phyloP scores from a whole-genome alignment of 2,888 invertebrate genomes.

The Junonia oenone region DNA sequence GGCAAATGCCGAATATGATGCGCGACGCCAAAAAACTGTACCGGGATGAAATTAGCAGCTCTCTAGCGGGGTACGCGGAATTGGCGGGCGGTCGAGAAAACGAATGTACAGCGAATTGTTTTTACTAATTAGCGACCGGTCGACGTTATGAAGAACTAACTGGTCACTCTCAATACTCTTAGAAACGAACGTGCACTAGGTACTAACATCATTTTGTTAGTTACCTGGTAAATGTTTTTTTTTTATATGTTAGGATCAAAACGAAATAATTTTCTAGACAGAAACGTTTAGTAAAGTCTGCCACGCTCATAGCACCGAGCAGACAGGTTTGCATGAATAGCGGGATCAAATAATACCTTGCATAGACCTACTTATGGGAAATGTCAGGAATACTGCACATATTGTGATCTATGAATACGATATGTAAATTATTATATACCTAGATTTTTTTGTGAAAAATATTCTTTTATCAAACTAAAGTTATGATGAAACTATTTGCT shows the following conservation, averaged over 20 bases:
- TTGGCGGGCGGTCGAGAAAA: slow-evolving; percentile 75
- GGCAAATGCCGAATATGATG: slow-evolving; percentile 79
- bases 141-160: slow-evolving; percentile 50
- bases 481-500: too few species aligned
- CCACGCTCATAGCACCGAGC: slow-evolving; percentile 22
- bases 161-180: neutral
- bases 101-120: slow-evolving; percentile 72
- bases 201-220: neutral
- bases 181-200: neutral
- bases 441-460: too few species aligned
- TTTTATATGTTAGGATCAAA: neutral
- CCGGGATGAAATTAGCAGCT: slow-evolving; percentile 77
- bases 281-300: slow-evolving; percentile 20
- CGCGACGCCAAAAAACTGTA: slow-evolving; percentile 73
- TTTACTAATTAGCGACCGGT: slow-evolving; percentile 73
- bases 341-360: slow-evolving; percentile 27
- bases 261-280: slow-evolving; percentile 18
- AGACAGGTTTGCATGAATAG: slow-evolving; percentile 29
- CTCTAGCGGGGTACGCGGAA: slow-evolving; percentile 76
- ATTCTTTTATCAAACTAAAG: too few species aligned
- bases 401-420: slow-evolving; percentile 14
- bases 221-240: neutral
- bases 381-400: slow-evolving; percentile 22
- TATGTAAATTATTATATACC: neutral
- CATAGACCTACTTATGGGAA: slow-evolving; percentile 20